phyloP scores from a whole-genome alignment of 2,113 vertebrate species.

The Actenoides lindsayi region DNA sequence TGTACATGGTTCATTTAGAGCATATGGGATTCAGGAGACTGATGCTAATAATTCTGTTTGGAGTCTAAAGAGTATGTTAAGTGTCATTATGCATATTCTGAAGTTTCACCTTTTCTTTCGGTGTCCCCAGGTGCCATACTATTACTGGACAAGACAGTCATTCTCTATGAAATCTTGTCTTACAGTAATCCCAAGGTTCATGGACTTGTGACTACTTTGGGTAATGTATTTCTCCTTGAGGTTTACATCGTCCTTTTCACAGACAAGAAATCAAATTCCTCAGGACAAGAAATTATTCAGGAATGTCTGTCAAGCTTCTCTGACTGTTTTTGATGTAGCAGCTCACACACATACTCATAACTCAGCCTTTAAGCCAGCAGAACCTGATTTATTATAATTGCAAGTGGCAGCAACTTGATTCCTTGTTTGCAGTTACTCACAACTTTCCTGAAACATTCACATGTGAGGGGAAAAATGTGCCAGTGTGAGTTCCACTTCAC shows the following conservation, averaged over 20 bases:
- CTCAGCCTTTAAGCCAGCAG: background rate
- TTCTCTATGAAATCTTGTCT: background rate
- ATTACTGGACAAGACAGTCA: background rate
- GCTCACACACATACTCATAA: background rate
- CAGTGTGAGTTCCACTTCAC: background rate
- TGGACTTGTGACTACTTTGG: background rate
- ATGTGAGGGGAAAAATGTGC: background rate
- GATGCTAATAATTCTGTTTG: background rate
- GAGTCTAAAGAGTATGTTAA: background rate
- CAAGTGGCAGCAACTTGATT: background rate
- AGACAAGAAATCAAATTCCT: background rate
- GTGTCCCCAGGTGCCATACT: background rate
- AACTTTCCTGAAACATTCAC: background rate
- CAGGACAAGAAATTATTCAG: background rate
- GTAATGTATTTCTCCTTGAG: background rate
- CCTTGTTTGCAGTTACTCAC: background rate
- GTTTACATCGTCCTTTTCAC: background rate
- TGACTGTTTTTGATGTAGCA: background rate
- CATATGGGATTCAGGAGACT: background rate
- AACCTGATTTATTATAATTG: background rate
- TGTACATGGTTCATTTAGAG: background rate
- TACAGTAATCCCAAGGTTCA: background rate
- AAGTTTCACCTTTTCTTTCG: background rate
- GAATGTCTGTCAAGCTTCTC: background rate
- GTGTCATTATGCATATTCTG: background rate